Percentiles rank a stretch among this genome's conserved stretches.
phyloP scores from a whole-genome alignment of 2,888 invertebrate species.

The Melieria crassipennis region DNA sequence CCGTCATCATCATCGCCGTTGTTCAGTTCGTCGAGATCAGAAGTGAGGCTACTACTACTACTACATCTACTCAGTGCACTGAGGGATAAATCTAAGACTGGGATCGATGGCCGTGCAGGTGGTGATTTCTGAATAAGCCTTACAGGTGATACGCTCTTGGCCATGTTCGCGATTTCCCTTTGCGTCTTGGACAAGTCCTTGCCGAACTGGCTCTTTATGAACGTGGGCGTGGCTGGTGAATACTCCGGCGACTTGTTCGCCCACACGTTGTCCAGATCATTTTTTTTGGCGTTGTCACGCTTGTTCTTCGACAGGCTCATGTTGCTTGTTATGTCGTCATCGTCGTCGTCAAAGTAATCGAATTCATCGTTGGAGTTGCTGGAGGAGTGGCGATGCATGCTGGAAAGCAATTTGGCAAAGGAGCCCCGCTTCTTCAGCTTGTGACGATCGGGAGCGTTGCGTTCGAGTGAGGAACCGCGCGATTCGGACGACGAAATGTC shows the following conservation, averaged over 20 bases:
- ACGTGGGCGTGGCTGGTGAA: constrained; percentile 52
- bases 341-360: constrained; percentile 54
- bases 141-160: constrained; percentile 48
- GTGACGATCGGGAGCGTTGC: constrained; percentile 43
- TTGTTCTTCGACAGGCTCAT: constrained; percentile 21
- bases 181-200: constrained; percentile 34
- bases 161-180: constrained; percentile 20
- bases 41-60: constrained; percentile 41
- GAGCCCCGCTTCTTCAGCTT: constrained; percentile 45
- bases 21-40: constrained; percentile 13
- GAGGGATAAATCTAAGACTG: constrained; percentile 42
- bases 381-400: constrained; percentile 53
- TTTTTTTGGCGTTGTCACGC: constrained; percentile 34
- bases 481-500: constrained; percentile 61
- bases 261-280: constrained; percentile 56
- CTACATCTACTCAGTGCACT: constrained; percentile 43
- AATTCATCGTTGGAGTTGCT: constrained; percentile 59
- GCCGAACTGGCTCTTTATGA: constrained; percentile 51
- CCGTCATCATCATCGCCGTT: constrained; percentile 30
- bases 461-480: constrained; percentile 54
- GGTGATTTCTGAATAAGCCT: constrained; percentile 34
- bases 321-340: constrained; percentile 40
- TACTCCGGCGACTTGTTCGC: constrained; percentile 54
- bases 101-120: constrained; percentile 16
- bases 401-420: constrained; percentile 54